Percentiles rank a stretch among this genome's conserved stretches.
Conservation (phyloP, 2,113 vertebrate species). For the Machaerirhynchus nigripectus region DNA sequence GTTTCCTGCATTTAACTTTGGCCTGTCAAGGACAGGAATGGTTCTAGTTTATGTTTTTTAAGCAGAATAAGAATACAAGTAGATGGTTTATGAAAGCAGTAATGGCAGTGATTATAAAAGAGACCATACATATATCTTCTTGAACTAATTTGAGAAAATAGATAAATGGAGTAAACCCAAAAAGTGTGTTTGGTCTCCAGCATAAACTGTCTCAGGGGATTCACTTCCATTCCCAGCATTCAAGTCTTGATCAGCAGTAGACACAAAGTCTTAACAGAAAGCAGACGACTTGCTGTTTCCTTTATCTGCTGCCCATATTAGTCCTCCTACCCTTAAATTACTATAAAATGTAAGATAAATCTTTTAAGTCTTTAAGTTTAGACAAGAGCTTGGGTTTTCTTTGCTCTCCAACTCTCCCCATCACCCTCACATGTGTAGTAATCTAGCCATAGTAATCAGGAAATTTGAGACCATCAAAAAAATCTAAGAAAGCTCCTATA, state of each 20-base stretch:
- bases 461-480: neutral
- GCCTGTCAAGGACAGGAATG: neutral
- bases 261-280: neutral
- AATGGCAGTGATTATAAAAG: neutral
- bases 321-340: neutral
- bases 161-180: neutral
- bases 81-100: neutral
- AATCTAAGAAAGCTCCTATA: neutral
- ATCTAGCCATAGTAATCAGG: neutral
- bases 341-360: neutral
- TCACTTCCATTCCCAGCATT: neutral
- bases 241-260: neutral
- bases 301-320: neutral
- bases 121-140: neutral
- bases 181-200: neutral
- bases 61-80: neutral
- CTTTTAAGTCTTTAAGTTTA: neutral
- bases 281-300: neutral
- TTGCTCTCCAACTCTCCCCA: neutral
- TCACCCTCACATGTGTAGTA: neutral
- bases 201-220: neutral
- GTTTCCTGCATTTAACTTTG: neutral
- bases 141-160: neutral
- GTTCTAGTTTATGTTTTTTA: neutral
- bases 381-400: neutral